Percentiles rank a stretch among this genome's conserved stretches.
phyloP scores from a whole-genome alignment of 2,888 invertebrate genomes.

The Nemurella pictetii region DNA sequence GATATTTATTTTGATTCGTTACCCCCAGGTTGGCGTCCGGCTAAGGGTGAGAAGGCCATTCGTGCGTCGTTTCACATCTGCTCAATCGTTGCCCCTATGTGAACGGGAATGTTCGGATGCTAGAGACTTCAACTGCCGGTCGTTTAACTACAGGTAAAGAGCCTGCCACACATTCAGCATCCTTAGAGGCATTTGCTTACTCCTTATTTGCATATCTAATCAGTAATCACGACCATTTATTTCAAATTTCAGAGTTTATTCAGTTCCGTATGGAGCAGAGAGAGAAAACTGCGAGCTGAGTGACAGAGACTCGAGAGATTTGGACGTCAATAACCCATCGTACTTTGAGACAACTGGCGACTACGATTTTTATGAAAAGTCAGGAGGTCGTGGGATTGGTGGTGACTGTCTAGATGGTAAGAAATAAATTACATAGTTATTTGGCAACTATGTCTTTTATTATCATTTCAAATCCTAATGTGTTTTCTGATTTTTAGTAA shows the following conservation, averaged over 20 bases:
- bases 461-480: neutral
- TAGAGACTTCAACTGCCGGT: constrained; percentile 80
- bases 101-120: constrained; percentile 83
- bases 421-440: neutral
- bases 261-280: constrained; percentile 63
- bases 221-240: too few species aligned
- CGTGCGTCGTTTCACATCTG: constrained; percentile 72
- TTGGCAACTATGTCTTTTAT: constrained; percentile 19
- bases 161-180: too few species aligned
- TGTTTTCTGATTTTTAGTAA: constrained; percentile 60
- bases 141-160: constrained; percentile 80
- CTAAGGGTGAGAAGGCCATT: constrained; percentile 79
- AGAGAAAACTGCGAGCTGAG: constrained; percentile 88
- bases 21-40: constrained; percentile 64
- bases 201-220: neutral
- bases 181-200: too few species aligned
- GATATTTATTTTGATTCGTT: neutral
- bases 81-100: constrained; percentile 76
- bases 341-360: constrained; percentile 82
- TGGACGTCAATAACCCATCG: constrained; percentile 82
- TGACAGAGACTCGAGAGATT: constrained; percentile 80
- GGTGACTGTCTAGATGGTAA: constrained; percentile 85
- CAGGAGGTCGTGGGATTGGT: constrained; percentile 68
- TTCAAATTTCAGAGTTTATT: constrained; percentile 53
- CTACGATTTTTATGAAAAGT: constrained; percentile 84